A percentile compares a stretch with the other conserved stretches of the same genome.
These are phyloP conservation scores for Pterostichus niger DNA, from an alignment of 2,888 invertebrate species.

Conservation along the genomic window DNA sequence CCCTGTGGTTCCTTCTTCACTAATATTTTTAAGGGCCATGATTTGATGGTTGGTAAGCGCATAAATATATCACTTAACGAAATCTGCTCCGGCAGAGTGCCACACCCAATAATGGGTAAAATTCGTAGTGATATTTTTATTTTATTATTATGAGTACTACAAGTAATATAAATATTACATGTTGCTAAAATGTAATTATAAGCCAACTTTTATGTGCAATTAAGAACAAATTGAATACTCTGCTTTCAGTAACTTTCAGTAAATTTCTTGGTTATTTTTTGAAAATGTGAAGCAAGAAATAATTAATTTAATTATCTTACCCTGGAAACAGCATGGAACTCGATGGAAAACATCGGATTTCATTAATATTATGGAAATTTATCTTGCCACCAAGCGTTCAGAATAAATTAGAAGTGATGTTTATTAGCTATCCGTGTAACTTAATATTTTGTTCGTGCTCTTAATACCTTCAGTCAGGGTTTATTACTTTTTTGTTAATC, in stretches of 20 bases:
- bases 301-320: constrained; percentile 44
- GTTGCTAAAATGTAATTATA: too few relatives aligned
- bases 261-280: constrained; percentile 14
- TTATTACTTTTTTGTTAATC: constrained; percentile 17
- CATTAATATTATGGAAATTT: constrained; percentile 51
- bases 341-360: constrained; percentile 42
- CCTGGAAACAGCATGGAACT: constrained; percentile 12
- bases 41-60: too few relatives aligned
- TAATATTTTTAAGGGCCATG: too few relatives aligned
- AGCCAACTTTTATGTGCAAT: neutral
- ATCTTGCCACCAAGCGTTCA: constrained; percentile 3
- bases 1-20: too few relatives aligned
- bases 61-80: too few relatives aligned
- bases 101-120: too few relatives aligned
- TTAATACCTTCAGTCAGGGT: constrained; percentile 6
- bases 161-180: too few relatives aligned
- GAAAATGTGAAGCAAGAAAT: constrained; percentile 31
- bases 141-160: too few relatives aligned
- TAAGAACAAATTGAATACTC: neutral
- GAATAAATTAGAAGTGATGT: constrained; percentile 47
- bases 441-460: constrained; percentile 19
- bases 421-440: constrained; percentile 46
- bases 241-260: neutral
- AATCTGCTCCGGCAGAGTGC: too few relatives aligned
- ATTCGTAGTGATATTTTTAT: too few relatives aligned